phyloP scores from a whole-genome alignment of 2,113 vertebrate species.

The Lycaon pictus region DNA sequence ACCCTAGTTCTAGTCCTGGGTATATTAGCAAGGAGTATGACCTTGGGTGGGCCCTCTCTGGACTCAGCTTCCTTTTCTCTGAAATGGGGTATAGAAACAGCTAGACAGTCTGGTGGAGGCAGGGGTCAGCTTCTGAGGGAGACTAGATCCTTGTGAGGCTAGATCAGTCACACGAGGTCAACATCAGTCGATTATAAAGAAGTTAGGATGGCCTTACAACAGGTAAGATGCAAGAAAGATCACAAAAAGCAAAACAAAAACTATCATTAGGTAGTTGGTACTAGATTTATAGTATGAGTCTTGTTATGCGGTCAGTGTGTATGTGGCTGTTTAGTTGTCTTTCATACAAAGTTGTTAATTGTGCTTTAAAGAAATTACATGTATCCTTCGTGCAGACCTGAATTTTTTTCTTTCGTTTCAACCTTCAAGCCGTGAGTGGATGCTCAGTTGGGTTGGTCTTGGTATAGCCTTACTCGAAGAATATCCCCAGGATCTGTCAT shows the following conservation, averaged over 20 bases:
- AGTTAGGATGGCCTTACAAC: not conserved
- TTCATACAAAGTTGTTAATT: not conserved
- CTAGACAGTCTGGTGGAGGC: not conserved
- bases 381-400: not conserved
- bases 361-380: not conserved
- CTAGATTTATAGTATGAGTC: not conserved
- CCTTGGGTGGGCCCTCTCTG: not conserved
- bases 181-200: not conserved
- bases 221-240: not conserved
- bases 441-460: not conserved
- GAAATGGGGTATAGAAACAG: not conserved
- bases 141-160: not conserved
- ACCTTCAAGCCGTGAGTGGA: not conserved
- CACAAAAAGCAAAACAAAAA: not conserved
- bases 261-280: not conserved
- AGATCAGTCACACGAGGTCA: not conserved
- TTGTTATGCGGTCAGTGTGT: not conserved
- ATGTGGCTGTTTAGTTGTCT: not conserved
- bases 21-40: not conserved
- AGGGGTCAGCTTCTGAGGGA: not conserved
- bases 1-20: not conserved
- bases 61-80: constrained; percentile 25
- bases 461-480: not conserved
- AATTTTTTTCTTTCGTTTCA: not conserved
- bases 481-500: not conserved